Conservation (phyloP, 2,797 vertebrate genomes). For the Pangasius krempfi region DNA sequence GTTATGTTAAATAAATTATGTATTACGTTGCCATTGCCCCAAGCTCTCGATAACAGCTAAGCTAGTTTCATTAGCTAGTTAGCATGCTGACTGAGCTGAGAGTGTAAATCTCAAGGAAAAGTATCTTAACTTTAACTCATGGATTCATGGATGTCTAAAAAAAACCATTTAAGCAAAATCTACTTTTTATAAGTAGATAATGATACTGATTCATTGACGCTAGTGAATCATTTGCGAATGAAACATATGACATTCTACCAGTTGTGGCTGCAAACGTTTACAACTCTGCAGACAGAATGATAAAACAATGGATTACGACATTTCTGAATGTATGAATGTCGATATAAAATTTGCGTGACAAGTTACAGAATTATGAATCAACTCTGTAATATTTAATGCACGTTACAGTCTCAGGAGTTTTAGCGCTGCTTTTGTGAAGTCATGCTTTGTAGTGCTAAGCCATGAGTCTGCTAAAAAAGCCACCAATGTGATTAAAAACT, state of each 20-base stretch:
- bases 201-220: background rate
- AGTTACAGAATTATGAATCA: background rate
- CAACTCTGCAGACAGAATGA: background rate
- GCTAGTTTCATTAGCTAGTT: background rate
- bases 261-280: background rate
- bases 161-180: too few species aligned
- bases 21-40: background rate
- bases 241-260: background rate
- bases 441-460: background rate
- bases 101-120: too few species aligned
- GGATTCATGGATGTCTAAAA: too few species aligned
- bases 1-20: background rate
- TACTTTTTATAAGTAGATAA: background rate
- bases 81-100: background rate
- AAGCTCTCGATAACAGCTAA: background rate
- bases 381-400: background rate
- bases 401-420: background rate
- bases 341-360: background rate
- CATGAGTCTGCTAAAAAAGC: background rate
- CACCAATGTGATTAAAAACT: background rate
- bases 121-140: too few species aligned
- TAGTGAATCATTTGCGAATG: background rate
- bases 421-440: background rate
- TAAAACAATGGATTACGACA: background rate
- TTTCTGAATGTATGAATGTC: background rate